A percentile compares a stretch with the other conserved stretches of the same genome.
These are phyloP conservation scores for Lasioglossum albipes DNA, from an alignment of 1,140 invertebrate species.

Conservation along the genomic window DNA sequence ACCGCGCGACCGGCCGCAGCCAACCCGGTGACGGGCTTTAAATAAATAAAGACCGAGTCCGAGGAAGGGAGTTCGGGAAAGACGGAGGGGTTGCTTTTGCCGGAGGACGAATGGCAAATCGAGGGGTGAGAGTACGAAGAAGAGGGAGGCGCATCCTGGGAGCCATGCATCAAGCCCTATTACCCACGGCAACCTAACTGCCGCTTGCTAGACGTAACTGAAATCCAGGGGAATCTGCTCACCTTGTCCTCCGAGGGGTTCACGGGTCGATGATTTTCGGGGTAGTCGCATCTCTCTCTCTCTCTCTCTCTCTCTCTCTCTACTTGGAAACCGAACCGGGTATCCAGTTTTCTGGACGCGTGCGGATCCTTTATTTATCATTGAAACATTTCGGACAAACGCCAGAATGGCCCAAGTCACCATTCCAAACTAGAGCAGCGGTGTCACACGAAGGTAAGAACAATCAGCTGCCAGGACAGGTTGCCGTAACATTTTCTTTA, in stretches of 20 bases:
- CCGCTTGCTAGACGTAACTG: conserved; percentile 62
- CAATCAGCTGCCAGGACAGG: too few relatives aligned
- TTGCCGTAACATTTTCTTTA: too few relatives aligned
- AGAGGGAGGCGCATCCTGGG: conserved; percentile 53
- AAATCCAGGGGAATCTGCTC: conserved; percentile 61
- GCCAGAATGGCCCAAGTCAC: too few relatives aligned
- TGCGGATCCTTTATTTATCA: too few relatives aligned
- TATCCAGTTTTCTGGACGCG: too few relatives aligned
- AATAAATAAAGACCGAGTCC: conserved; percentile 69
- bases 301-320: too few relatives aligned
- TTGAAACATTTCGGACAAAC: too few relatives aligned
- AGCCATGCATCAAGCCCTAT: conserved; percentile 70
- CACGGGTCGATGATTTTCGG: neutral
- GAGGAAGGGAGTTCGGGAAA: conserved; percentile 31
- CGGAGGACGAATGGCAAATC: conserved; percentile 49
- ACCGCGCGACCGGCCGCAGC: conserved; percentile 27
- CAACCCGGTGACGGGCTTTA: conserved; percentile 59
- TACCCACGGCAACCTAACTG: conserved; percentile 62
- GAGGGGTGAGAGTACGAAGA: neutral
- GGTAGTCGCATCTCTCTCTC: neutral
- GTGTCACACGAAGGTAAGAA: too few relatives aligned
- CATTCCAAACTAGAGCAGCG: too few relatives aligned
- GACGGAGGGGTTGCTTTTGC: conserved; percentile 2
- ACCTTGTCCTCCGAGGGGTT: neutral
- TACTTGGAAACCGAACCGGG: too few relatives aligned